These are phyloP conservation scores for Tachypleus tridentatus DNA, from an alignment of 1,140 invertebrate species.

Conservation along the genomic window DNA sequence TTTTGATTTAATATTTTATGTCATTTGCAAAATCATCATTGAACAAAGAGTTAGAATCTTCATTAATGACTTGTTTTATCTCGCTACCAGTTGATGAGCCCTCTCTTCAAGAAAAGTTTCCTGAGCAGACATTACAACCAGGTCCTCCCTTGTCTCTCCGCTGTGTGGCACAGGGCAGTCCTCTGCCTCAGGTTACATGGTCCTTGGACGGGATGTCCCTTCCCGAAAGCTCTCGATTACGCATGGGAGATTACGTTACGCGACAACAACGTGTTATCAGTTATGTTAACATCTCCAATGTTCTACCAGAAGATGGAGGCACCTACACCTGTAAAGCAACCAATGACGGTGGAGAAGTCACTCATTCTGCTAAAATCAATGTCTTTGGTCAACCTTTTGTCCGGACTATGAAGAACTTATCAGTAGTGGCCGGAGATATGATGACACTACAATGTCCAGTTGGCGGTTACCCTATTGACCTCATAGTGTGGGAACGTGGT, in stretches of 20 bases:
- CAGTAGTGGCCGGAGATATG: conserved; percentile 36
- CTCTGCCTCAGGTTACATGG: conserved; percentile 46
- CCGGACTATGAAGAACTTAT: conserved; percentile 34
- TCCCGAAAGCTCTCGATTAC: conserved; percentile 26
- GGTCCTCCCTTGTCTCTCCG: conserved; percentile 70
- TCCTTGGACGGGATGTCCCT: conserved; percentile 33
- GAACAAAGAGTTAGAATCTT: too few relatives aligned
- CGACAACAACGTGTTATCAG: conserved; percentile 31
- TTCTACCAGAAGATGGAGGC: conserved; percentile 33
- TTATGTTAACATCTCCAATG: conserved; percentile 35
- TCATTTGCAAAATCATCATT: too few relatives aligned
- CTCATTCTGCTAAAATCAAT: conserved; percentile 24
- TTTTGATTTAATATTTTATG: too few relatives aligned
- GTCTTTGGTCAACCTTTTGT: conserved; percentile 33
- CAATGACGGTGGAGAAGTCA: conserved; percentile 31
- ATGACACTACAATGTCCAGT: conserved; percentile 30
- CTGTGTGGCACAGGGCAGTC: conserved; percentile 71
- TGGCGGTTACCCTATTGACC: conserved; percentile 28
- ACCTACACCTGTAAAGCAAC: conserved; percentile 32
- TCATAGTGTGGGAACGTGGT: conserved; percentile 41
- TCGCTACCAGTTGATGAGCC: conserved; percentile 59
- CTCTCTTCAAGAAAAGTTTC: conserved; percentile 62
- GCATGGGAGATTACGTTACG: conserved; percentile 26
- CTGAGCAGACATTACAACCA: conserved; percentile 66
- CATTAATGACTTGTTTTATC: neutral